These are phyloP conservation scores for Paradoxurus hermaphroditus DNA, from an alignment of 2,113 vertebrate genomes.

Conservation along the genomic window DNA sequence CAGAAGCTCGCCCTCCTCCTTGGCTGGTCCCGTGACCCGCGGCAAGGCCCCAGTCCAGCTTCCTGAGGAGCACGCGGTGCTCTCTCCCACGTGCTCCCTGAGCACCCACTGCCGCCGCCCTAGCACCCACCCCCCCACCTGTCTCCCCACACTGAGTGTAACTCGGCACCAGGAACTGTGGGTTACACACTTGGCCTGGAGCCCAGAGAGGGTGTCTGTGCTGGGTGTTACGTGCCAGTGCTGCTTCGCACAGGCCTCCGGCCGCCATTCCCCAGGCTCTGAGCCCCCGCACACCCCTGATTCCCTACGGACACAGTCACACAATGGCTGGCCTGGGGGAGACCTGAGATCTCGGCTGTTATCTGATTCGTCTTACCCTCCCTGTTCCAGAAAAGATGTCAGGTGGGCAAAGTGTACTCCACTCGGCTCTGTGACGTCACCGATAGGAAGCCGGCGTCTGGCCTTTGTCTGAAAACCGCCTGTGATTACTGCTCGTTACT, in stretches of 20 bases:
- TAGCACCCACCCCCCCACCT: not conserved
- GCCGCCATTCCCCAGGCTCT: fast-evolving
- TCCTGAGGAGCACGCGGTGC: no score
- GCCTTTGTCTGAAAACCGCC: not conserved
- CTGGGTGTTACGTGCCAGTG: fast-evolving
- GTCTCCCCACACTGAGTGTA: not conserved
- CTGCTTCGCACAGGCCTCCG: not conserved
- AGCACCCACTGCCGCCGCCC: not conserved
- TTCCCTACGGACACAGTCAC: fast-evolving
- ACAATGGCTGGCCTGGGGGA: not conserved
- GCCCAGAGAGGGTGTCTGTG: not conserved
- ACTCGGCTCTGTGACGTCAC: fast-evolving
- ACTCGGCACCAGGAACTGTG: not conserved
- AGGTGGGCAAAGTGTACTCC: fast-evolving
- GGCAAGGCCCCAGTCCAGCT: not conserved
- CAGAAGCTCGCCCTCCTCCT: not conserved
- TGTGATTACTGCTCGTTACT: fast-evolving
- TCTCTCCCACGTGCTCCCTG: not conserved
- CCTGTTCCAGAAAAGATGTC: not conserved
- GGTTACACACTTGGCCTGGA: not conserved
- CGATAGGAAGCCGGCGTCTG: not conserved
- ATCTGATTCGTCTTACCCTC: not conserved
- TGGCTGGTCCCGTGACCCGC: fast-evolving
- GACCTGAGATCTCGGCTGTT: not conserved
- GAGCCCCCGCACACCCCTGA: fast-evolving